Evolutionary conservation across 1,140 invertebrate species (phyloP).

Genomic region (Dendroctonus ponderosae): DNA sequence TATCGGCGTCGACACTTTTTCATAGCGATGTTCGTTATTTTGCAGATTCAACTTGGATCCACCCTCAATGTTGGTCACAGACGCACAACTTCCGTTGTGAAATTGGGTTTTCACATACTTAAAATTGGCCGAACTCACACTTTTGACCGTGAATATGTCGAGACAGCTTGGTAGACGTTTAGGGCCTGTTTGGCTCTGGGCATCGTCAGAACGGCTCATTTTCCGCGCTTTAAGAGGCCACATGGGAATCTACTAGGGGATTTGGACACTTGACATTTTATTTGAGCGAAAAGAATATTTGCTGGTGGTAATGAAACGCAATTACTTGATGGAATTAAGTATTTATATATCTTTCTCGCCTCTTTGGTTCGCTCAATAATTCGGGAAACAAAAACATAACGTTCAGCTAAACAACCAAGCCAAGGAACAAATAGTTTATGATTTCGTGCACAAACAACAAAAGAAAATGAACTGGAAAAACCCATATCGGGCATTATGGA

Average conservation of each 20-base stretch:
- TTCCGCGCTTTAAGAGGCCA: constrained; percentile 36
- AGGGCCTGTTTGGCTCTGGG: neutral
- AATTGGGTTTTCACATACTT: constrained; percentile 31
- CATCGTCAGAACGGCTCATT: constrained; percentile 15
- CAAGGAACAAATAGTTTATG: neutral
- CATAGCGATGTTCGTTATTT: constrained; percentile 22
- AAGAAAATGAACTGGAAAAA: neutral
- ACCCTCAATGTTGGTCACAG: neutral
- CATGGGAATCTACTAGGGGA: constrained; percentile 40
- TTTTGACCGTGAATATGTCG: constrained; percentile 23
- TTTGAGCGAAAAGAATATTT: no score
- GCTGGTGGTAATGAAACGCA: neutral
- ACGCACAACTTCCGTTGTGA: constrained; percentile 14
- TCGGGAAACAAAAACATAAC: constrained; percentile 6
- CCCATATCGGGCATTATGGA: neutral
- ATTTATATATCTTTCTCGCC: constrained; percentile 12
- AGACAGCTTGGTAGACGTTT: constrained; percentile 14
- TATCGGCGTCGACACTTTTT: constrained; percentile 23
- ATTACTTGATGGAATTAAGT: neutral
- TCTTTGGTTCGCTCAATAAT: constrained; percentile 15
- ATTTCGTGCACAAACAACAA: neutral
- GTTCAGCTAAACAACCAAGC: neutral
- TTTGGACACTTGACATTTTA: constrained; percentile 32
- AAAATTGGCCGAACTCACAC: constrained; percentile 17
- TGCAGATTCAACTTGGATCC: neutral